Percentiles rank a stretch among this genome's conserved stretches.
These are phyloP conservation scores for Sitobion miscanthi DNA, from an alignment of 1,140 invertebrate genomes.

Conservation along the genomic window DNA sequence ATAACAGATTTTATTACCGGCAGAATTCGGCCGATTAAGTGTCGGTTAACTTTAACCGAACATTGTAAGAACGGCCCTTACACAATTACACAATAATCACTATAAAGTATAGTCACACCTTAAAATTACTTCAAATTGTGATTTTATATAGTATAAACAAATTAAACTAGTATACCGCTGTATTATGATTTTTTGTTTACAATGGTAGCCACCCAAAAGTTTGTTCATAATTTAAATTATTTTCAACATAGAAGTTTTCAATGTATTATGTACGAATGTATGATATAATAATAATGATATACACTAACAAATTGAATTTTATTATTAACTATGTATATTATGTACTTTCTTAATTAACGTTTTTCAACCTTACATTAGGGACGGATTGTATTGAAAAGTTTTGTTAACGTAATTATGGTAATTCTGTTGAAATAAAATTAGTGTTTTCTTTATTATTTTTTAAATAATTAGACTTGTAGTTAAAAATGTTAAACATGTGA, in stretches of 20 bases:
- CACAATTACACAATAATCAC: neutral
- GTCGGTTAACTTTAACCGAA: too few relatives aligned
- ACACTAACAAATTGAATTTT: neutral
- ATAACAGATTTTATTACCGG: too few relatives aligned
- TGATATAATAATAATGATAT: neutral
- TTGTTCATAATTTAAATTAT: neutral
- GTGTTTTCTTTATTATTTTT: neutral
- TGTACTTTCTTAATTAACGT: neutral
- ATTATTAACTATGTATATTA: constrained; percentile 9
- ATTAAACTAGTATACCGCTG: neutral
- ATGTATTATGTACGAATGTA: constrained; percentile 7
- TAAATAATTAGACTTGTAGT: neutral
- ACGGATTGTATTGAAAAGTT: neutral
- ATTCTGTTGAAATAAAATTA: neutral
- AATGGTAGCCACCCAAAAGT: neutral
- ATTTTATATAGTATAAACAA: neutral
- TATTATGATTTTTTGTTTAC: neutral
- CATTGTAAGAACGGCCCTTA: too few relatives aligned
- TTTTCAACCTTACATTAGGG: neutral
- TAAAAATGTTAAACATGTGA: too few relatives aligned
- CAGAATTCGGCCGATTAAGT: too few relatives aligned
- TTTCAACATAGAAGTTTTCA: neutral
- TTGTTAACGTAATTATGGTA: neutral
- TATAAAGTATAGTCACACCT: neutral
- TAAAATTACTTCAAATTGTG: neutral